phyloP scores from a whole-genome alignment of 1,140 invertebrate genomes.

The Eciton burchellii region DNA sequence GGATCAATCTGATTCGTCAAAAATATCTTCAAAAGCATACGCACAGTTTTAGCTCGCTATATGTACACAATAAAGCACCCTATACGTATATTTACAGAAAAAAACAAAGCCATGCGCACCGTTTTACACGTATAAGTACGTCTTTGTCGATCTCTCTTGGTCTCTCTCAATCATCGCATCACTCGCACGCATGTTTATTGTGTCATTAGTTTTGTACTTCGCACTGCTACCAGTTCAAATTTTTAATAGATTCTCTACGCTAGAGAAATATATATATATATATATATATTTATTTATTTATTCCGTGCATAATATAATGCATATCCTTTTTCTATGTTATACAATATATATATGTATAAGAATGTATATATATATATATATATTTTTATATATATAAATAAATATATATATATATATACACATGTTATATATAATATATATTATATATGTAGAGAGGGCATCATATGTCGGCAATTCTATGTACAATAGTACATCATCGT shows the following conservation, averaged over 20 bases:
- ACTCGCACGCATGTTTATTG: constrained; percentile 31
- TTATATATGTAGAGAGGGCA: not conserved
- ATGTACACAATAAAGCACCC: constrained; percentile 33
- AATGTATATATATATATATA: too few relatives aligned
- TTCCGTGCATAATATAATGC: constrained; percentile 9
- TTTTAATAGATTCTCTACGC: constrained; percentile 27
- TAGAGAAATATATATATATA: not conserved
- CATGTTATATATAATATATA: not conserved
- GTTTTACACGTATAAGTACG: constrained; percentile 34
- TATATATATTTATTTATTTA: constrained; percentile 10
- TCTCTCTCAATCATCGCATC: constrained; percentile 16
- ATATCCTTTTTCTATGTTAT: not conserved
- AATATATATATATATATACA: not conserved
- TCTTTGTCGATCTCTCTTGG: not conserved
- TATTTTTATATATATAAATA: too few relatives aligned
- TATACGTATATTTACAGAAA: constrained; percentile 55
- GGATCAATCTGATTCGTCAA: constrained; percentile 36
- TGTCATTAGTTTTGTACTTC: constrained; percentile 53
- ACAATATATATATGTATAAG: too few relatives aligned
- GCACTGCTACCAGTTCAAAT: constrained; percentile 27
- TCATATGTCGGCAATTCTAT: not conserved
- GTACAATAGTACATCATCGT: not conserved
- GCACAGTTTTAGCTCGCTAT: constrained; percentile 10
- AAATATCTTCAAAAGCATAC: constrained; percentile 55
- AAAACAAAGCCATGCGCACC: constrained; percentile 10